Evolutionary conservation across 2,797 vertebrate species (phyloP).

Genomic region (Ambastaia sidthimunki): DNA sequence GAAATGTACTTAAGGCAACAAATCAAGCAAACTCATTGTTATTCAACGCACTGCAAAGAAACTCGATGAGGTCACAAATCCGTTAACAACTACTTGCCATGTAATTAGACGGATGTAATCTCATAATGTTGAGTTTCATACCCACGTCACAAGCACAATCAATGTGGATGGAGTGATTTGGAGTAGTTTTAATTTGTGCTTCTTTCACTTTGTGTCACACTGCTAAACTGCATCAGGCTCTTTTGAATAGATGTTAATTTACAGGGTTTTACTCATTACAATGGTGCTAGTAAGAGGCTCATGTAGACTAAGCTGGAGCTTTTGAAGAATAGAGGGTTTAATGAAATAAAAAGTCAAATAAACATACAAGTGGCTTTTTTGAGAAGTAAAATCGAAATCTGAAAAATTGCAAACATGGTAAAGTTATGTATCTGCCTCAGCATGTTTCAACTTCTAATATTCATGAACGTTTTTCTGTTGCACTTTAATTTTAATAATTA

Average conservation of each 20-base stretch:
- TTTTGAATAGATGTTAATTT: constrained; percentile 23
- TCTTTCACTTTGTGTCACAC: constrained; percentile 2
- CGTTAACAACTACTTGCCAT: constrained; percentile 5
- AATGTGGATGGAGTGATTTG: background rate
- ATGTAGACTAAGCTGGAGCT: constrained; percentile 1
- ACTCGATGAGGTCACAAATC: constrained; percentile 18
- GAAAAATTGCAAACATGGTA: no score
- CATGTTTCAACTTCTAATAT: no score
- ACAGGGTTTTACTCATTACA: constrained; percentile 20
- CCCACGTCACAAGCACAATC: background rate
- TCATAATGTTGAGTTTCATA: constrained; percentile 28
- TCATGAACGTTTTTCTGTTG: no score
- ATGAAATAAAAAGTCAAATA: background rate
- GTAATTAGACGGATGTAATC: constrained; percentile 38
- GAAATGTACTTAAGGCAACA: constrained; percentile 14
- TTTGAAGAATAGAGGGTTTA: constrained; percentile 5
- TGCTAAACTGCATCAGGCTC: constrained; percentile 31
- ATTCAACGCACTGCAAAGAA: constrained; percentile 12
- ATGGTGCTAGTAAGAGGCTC: constrained; percentile 6
- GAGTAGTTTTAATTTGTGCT: background rate
- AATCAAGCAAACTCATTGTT: constrained; percentile 29
- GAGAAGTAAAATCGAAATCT: background rate
- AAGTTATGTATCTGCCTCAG: no score
- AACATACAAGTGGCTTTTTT: background rate
- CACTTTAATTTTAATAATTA: no score